These are phyloP conservation scores for Mylabris phalerata DNA, from an alignment of 1,140 invertebrate genomes.

Conservation along the genomic window DNA sequence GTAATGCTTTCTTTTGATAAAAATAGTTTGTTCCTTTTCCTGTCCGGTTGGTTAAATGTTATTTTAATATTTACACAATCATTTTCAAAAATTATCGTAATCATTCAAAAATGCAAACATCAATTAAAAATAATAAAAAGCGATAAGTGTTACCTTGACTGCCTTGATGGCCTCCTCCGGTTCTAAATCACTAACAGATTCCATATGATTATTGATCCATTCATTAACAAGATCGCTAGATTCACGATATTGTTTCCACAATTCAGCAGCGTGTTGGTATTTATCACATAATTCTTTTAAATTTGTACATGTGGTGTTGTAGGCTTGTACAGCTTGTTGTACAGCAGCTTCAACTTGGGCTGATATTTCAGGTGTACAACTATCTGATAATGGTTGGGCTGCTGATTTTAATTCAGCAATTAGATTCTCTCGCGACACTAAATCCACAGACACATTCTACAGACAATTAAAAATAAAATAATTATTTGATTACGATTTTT, in stretches of 20 bases:
- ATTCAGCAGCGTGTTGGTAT: slow-evolving; percentile 64
- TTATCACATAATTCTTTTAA: slow-evolving; percentile 63
- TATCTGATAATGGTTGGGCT: slow-evolving; percentile 61
- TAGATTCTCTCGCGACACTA: slow-evolving; percentile 59
- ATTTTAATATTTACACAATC: too few species aligned
- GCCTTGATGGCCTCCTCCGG: slow-evolving; percentile 54
- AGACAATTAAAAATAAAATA: slow-evolving; percentile 6
- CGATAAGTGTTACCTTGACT: slow-evolving; percentile 52
- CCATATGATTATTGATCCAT: slow-evolving; percentile 65
- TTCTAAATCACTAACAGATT: slow-evolving; percentile 52
- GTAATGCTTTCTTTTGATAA: too few species aligned
- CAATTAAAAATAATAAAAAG: background rate
- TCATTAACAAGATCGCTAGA: slow-evolving; percentile 64
- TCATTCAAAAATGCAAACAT: too few species aligned
- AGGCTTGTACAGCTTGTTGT: slow-evolving; percentile 65
- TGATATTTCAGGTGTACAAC: slow-evolving; percentile 60
- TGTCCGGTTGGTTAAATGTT: too few species aligned
- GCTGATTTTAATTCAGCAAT: slow-evolving; percentile 60
- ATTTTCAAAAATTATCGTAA: too few species aligned
- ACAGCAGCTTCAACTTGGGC: slow-evolving; percentile 62
- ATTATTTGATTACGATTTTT: too few species aligned
- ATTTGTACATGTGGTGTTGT: slow-evolving; percentile 66
- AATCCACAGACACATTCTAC: slow-evolving; percentile 49
- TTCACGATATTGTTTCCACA: slow-evolving; percentile 70
- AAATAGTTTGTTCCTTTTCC: too few species aligned